phyloP scores from a whole-genome alignment of 2,888 invertebrate genomes.

The Rhagonycha fulva region DNA sequence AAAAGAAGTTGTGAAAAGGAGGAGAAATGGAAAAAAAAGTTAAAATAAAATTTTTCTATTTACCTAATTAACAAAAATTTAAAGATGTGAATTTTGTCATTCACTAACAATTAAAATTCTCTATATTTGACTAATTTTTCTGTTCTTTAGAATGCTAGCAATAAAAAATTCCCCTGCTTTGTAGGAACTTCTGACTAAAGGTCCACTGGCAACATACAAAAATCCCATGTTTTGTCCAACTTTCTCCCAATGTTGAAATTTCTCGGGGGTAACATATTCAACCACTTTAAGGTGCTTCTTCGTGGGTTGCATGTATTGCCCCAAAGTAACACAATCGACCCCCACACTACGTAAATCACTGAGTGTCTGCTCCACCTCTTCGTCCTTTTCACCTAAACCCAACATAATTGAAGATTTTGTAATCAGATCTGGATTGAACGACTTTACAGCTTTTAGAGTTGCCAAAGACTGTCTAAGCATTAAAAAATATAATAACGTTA shows the following conservation, averaged over 20 bases:
- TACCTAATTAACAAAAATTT: neutral
- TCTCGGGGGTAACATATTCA: constrained; percentile 96
- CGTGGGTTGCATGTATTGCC: constrained; percentile 99
- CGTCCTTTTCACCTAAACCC: constrained; percentile 90
- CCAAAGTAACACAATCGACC: constrained; percentile 95
- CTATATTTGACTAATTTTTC: constrained; percentile 54
- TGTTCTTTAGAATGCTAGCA: constrained; percentile 73
- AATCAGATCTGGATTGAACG: constrained; percentile 76
- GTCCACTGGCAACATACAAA: constrained; percentile 96
- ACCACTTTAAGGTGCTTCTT: constrained; percentile 91
- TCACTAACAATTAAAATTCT: neutral
- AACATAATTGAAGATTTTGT: constrained; percentile 99
- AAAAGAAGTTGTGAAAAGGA: too few species aligned
- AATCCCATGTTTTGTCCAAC: constrained; percentile 87
- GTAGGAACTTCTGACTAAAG: constrained; percentile 94
- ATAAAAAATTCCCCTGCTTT: constrained; percentile 97
- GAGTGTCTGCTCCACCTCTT: constrained; percentile 84
- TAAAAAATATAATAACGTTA: neutral
- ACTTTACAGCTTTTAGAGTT: constrained; percentile 83
- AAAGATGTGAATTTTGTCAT: neutral
- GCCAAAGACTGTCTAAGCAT: constrained; percentile 76
- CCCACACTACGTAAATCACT: constrained; percentile 78
- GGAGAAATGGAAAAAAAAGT: too few species aligned
- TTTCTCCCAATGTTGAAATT: constrained; percentile 85
- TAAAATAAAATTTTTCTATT: too few species aligned